phyloP scores from a whole-genome alignment of 1,140 invertebrate species.

The Trichogramma pretiosum region DNA sequence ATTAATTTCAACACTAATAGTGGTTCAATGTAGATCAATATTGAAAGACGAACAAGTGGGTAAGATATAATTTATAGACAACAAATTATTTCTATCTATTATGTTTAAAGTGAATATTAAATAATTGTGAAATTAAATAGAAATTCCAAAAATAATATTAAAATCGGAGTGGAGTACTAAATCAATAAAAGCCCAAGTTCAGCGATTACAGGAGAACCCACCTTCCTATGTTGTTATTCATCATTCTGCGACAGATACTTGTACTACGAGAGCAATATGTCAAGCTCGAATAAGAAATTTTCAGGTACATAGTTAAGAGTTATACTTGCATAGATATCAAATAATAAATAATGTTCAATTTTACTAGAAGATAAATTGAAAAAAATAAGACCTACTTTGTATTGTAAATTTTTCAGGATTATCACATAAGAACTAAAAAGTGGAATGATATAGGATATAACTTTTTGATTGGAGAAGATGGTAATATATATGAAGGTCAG shows the following conservation, averaged over 20 bases:
- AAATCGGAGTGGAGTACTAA: slow-evolving; percentile 33
- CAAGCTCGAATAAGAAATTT: slow-evolving; percentile 26
- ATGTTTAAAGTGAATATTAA: neutral
- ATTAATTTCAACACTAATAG: too few relatives aligned
- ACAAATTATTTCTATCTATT: neutral
- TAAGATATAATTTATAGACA: too few relatives aligned
- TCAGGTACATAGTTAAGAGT: slow-evolving; percentile 29
- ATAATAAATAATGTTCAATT: too few relatives aligned
- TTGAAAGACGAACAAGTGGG: too few relatives aligned
- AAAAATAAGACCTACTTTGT: neutral
- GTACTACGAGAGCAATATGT: slow-evolving; percentile 30
- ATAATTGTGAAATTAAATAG: neutral
- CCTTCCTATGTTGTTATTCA: slow-evolving; percentile 37
- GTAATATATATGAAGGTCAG: slow-evolving; percentile 50
- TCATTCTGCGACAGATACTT: slow-evolving; percentile 34
- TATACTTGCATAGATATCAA: too few relatives aligned
- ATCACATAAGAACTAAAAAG: slow-evolving; percentile 39
- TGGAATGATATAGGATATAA: slow-evolving; percentile 48
- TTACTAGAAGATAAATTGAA: neutral
- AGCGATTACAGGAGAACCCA: slow-evolving; percentile 22
- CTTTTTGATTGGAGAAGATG: slow-evolving; percentile 48
- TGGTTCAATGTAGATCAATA: too few relatives aligned
- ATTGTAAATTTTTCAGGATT: slow-evolving; percentile 39
- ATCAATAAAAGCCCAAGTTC: slow-evolving; percentile 1
- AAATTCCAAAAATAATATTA: slow-evolving; percentile 24